Conservation (phyloP, 2,113 vertebrate genomes). For the Cebus imitator region DNA sequence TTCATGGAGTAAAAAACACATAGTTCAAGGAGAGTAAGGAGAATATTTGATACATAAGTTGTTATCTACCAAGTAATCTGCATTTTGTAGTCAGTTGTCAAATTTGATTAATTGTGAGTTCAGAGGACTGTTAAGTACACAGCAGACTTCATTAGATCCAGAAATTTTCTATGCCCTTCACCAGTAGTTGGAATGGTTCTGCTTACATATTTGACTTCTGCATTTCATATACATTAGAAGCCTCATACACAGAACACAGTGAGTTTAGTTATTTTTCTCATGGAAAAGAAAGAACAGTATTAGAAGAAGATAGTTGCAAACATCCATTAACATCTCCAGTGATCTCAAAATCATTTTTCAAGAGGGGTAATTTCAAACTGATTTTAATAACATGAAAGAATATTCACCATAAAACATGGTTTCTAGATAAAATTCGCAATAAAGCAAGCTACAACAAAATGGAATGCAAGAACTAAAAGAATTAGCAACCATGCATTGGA, state of each 20-base stretch:
- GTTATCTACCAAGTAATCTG: conserved; percentile 66
- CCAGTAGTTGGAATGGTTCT: conserved; percentile 11
- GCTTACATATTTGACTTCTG: conserved; percentile 6
- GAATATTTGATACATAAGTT: conserved; percentile 43
- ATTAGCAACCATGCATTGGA: not conserved
- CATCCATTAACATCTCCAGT: not conserved
- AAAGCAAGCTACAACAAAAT: not conserved
- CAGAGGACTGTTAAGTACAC: conserved; percentile 53
- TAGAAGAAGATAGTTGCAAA: not conserved
- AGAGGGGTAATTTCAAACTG: not conserved
- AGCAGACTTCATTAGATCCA: conserved; percentile 37
- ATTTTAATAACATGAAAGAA: not conserved
- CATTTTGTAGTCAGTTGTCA: conserved; percentile 73
- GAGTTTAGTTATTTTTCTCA: not conserved
- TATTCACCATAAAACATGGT: not conserved
- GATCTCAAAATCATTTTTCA: conserved; percentile 23
- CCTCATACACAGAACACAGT: not conserved
- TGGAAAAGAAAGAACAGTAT: not conserved
- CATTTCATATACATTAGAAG: conserved; percentile 47
- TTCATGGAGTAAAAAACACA: conserved; percentile 25
- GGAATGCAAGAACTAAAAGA: not conserved
- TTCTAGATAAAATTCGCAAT: not conserved
- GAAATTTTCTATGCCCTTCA: conserved; percentile 61
- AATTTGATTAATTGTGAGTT: conserved; percentile 72
- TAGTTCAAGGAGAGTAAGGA: conserved; percentile 63